Evolutionary conservation across 2,797 vertebrate genomes (phyloP).

Genomic region (Netta rufina): DNA sequence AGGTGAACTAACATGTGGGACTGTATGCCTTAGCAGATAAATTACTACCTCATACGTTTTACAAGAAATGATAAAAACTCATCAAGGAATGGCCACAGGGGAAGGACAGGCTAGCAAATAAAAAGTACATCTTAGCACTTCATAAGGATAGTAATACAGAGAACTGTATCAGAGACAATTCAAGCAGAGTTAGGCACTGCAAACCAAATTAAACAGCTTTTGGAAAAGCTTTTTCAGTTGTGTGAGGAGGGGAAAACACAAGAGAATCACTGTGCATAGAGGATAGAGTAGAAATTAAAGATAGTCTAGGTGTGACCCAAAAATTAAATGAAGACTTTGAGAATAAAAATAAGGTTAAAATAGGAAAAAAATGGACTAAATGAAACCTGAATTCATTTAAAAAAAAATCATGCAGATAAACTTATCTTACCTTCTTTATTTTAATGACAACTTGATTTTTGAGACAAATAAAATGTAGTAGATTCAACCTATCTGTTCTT

Average conservation of each 20-base stretch:
- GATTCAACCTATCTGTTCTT: slow-evolving; percentile 7
- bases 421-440: neutral
- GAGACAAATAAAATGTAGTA: neutral
- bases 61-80: neutral
- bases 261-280: neutral
- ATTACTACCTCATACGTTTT: neutral
- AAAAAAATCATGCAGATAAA: neutral
- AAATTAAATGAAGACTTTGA: neutral
- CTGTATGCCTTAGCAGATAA: neutral
- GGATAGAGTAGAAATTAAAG: slow-evolving; percentile 8
- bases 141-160: neutral
- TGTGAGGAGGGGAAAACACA: neutral
- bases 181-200: neutral
- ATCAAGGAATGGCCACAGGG: neutral
- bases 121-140: neutral
- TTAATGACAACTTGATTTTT: neutral
- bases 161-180: neutral
- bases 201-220: neutral
- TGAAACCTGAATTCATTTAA: neutral
- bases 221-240: neutral
- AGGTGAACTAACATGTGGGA: neutral
- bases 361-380: neutral
- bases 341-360: neutral
- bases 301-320: neutral
- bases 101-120: neutral